A percentile compares a stretch with the other conserved stretches of the same genome.
These are phyloP conservation scores for Aselliscus stoliczkanus DNA, from an alignment of 2,797 vertebrate species.

Conservation along the genomic window DNA sequence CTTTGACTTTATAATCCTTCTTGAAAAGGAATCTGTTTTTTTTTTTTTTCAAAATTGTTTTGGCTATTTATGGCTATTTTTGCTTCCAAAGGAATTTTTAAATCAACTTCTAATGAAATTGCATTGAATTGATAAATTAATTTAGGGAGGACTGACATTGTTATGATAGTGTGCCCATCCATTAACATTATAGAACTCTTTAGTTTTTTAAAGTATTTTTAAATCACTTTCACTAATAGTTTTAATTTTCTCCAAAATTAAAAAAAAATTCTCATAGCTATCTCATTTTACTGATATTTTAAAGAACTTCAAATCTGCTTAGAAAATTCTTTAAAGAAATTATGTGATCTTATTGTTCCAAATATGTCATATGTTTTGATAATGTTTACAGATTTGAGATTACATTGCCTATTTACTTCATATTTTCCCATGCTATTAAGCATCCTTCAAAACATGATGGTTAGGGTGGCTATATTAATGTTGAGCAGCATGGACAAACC, in stretches of 20 bases:
- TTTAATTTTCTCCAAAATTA: constrained; percentile 9
- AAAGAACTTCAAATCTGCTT: no score
- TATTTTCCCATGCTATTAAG: background rate
- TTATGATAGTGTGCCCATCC: background rate
- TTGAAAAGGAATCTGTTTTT: background rate
- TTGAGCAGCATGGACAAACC: background rate
- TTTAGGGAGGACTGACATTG: background rate
- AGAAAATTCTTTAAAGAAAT: constrained; percentile 19
- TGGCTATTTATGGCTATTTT: constrained; percentile 16
- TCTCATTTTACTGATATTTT: background rate
- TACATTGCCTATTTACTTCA: background rate
- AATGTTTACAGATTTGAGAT: background rate
- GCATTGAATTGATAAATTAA: constrained; percentile 31
- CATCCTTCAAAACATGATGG: background rate
- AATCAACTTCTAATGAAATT: constrained; percentile 37
- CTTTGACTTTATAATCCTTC: constrained; percentile 2
- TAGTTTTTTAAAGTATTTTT: constrained; percentile 24
- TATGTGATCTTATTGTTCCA: constrained; percentile 8
- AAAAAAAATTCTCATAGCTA: background rate
- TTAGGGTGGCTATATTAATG: background rate
- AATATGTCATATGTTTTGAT: background rate
- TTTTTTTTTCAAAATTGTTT: constrained; percentile 22
- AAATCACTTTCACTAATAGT: constrained; percentile 25
- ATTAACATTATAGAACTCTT: constrained; percentile 32
- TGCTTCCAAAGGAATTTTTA: constrained; percentile 38